Base-by-base conservation (phyloP, 2,113 vertebrate genomes). In the Balaeniceps rex region DNA sequence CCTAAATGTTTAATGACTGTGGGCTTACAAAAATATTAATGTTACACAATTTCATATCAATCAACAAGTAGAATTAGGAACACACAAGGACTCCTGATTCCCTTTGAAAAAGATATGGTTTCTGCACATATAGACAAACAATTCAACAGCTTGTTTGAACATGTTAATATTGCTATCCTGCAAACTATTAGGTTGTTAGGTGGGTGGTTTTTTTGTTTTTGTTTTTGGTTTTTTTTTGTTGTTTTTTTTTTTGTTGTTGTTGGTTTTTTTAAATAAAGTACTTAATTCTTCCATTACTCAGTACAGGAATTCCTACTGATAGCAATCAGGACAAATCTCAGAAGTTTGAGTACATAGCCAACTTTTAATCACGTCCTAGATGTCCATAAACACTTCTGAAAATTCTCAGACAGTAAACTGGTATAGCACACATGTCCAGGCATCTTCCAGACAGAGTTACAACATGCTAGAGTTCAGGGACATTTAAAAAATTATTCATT, bases 1-100 rank as follows among this genome's bases (percentile, higher is more conserved):
- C n/a, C 18, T 68, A 2, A 29, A 55, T 36, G 21, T 96, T 97
- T 97, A 97, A 94, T 95, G 47, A 80, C 40, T 61, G 12, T 46
- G 42, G 38, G 51, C 63, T 93, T 95, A 95, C 4, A 93, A 95
- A 97, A 97, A 94, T 87, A 95, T 40, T 72, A 2, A 16, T 42
- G 49, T 76, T 89, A 79, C 8, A 87, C 65, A 87, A 51, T 49
- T 94, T 57, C 11, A 0, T 72, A 72, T 93, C 77, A 71, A 68
- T 64, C 34, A 84, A 84, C 31, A 46, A 33, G 28, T 25, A 70
- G 65, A 82, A 70, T 57, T 68, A 88, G 11, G 40, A 93, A 94
- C 34, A 87, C 6, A 5, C 8, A 61, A 71, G 38, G 31, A 92
- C n/a, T 76, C 11, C 38, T 18, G 8, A 51, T 86, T 66, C 29